These are phyloP conservation scores for Eudasyphora cyanicolor DNA, from an alignment of 2,888 invertebrate genomes.

Conservation along the genomic window DNA sequence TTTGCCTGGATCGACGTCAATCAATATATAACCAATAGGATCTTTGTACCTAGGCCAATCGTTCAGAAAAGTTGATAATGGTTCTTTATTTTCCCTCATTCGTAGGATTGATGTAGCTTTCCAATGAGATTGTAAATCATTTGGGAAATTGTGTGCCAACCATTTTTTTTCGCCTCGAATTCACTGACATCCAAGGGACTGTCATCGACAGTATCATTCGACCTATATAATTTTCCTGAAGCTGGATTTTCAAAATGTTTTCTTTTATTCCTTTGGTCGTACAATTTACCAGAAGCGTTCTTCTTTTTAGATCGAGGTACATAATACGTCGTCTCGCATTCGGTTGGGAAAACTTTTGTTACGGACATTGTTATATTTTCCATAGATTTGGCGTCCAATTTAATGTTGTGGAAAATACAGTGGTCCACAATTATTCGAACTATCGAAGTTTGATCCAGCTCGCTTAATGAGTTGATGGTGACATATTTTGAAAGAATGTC, in stretches of 20 bases:
- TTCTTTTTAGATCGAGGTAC: constrained; percentile 4
- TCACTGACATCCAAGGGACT: no score
- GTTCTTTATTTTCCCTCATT: constrained; percentile 35
- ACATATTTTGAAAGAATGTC: constrained; percentile 19
- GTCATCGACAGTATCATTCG: no score
- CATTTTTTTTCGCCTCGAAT: no score
- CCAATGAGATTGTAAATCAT: constrained; percentile 35
- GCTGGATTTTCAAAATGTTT: not conserved
- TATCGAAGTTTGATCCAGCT: constrained; percentile 32
- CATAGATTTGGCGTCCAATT: constrained; percentile 12
- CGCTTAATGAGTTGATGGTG: constrained; percentile 13
- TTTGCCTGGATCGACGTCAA: constrained; percentile 41
- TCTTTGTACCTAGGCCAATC: constrained; percentile 51
- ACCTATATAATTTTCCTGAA: no score
- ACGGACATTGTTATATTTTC: constrained; percentile 9
- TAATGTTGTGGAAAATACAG: constrained; percentile 14
- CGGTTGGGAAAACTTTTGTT: constrained; percentile 21
- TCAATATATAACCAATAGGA: constrained; percentile 1
- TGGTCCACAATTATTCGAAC: constrained; percentile 33
- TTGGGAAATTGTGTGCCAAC: no score
- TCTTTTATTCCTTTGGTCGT: not conserved
- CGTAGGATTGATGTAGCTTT: constrained; percentile 36
- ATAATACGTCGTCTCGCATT: constrained; percentile 24
- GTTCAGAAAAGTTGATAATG: constrained; percentile 35
- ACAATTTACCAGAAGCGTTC: not conserved